phyloP scores from a whole-genome alignment of 2,888 invertebrate genomes.

The Harmothoe impar region DNA sequence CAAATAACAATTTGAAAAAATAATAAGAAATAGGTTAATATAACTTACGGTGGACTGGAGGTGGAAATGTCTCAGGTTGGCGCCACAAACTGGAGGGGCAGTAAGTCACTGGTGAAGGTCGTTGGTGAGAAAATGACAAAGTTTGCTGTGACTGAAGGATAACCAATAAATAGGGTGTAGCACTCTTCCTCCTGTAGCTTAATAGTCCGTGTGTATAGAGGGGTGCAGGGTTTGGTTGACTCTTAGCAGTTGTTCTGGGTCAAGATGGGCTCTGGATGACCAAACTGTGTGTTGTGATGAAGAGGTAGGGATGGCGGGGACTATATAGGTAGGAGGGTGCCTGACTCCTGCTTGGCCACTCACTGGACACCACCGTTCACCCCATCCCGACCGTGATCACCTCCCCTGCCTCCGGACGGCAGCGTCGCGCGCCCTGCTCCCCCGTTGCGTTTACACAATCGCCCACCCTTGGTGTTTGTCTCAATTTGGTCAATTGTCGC shows the following conservation, averaged over 20 bases:
- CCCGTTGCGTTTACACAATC: conserved; percentile 38
- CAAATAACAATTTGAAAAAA: background rate
- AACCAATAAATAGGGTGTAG: background rate
- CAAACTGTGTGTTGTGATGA: conserved; percentile 53
- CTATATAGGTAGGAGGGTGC: conserved; percentile 7
- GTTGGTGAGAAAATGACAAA: background rate
- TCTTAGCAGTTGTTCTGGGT: background rate
- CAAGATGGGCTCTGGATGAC: background rate
- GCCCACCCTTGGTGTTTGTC: conserved; percentile 49
- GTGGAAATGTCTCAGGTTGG: background rate
- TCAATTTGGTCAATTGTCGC: conserved; percentile 60
- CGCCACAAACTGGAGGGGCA: background rate
- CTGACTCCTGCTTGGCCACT: conserved; percentile 33
- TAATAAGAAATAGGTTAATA: background rate
- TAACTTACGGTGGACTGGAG: background rate
- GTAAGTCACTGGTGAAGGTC: background rate
- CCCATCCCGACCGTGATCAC: background rate
- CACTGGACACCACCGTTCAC: conserved; percentile 1
- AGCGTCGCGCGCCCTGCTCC: background rate
- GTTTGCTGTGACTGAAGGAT: conserved; percentile 1
- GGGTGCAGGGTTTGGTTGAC: conserved; percentile 34
- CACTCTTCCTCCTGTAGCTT: background rate
- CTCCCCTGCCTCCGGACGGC: background rate
- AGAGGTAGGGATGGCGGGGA: background rate
- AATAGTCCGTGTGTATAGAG: background rate